Conservation (phyloP, 2,888 invertebrate genomes). For the Strigamia crassipes region DNA sequence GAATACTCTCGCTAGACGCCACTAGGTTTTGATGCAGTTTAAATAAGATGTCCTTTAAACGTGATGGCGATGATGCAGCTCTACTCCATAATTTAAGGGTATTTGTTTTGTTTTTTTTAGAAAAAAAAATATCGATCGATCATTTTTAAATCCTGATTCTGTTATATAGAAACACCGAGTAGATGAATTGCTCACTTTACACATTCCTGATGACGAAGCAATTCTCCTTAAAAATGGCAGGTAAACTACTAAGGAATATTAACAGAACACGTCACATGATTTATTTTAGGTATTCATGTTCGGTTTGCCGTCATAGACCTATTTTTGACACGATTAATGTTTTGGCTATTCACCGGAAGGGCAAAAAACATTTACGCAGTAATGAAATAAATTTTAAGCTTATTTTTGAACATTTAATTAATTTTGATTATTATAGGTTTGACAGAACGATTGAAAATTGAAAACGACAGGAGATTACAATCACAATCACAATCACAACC, state of each 20-base stretch:
- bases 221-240: conserved; percentile 49
- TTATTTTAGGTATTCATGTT: conserved; percentile 47
- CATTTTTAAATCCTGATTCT: neutral
- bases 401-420: neutral
- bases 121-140: neutral
- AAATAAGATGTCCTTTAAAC: conserved; percentile 49
- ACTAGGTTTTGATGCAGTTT: neutral
- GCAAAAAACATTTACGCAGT: conserved; percentile 49
- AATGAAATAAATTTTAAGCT: neutral
- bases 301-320: conserved; percentile 46
- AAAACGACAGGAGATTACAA: neutral
- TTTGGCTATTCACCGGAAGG: conserved; percentile 49
- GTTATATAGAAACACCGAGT: conserved; percentile 46
- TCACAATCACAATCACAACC: neutral
- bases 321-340: conserved; percentile 49
- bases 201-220: conserved; percentile 50
- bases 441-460: neutral
- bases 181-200: conserved; percentile 45
- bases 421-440: neutral
- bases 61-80: conserved; percentile 48
- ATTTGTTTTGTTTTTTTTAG: neutral
- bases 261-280: neutral
- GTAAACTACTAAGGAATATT: neutral
- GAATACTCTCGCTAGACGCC: neutral
- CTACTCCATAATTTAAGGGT: conserved; percentile 48